Conservation (phyloP, 2,797 vertebrate species). For the Remorina albescens region DNA sequence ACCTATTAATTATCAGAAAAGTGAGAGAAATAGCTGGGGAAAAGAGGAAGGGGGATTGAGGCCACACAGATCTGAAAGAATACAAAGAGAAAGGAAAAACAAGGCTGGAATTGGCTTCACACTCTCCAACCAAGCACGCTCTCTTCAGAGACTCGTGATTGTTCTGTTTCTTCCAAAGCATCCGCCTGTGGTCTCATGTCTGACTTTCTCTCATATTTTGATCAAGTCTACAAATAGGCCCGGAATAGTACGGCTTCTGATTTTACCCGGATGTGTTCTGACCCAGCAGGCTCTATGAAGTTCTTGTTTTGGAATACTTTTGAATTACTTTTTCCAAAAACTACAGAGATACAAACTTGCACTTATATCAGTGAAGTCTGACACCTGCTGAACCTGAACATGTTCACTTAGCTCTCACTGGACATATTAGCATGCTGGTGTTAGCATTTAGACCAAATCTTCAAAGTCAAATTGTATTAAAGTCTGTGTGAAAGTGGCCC, state of each 20-base stretch:
- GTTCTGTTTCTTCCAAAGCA: constrained; percentile 63
- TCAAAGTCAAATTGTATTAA: no score
- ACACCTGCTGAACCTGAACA: neutral
- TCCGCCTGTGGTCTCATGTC: constrained; percentile 54
- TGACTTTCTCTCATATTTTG: constrained; percentile 41
- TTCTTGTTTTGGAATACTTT: constrained; percentile 4
- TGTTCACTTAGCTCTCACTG: neutral
- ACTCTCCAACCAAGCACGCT: constrained; percentile 36
- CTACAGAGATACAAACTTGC: neutral
- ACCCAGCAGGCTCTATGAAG: neutral
- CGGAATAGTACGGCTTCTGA: constrained; percentile 9
- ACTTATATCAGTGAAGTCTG: neutral
- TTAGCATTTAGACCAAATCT: neutral
- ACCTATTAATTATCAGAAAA: constrained; percentile 67
- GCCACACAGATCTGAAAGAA: constrained; percentile 66
- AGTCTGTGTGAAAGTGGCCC: no score
- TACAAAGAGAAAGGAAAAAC: constrained; percentile 57
- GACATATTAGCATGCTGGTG: neutral
- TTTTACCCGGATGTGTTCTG: constrained; percentile 19
- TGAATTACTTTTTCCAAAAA: constrained; percentile 8
- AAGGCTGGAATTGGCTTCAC: constrained; percentile 53
- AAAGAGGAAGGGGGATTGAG: constrained; percentile 58
- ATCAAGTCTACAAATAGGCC: constrained; percentile 52
- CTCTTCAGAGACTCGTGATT: constrained; percentile 55
- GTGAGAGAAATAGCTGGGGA: constrained; percentile 21